Base-by-base conservation (phyloP, 2,888 invertebrate species). In the Pocota personata region DNA sequence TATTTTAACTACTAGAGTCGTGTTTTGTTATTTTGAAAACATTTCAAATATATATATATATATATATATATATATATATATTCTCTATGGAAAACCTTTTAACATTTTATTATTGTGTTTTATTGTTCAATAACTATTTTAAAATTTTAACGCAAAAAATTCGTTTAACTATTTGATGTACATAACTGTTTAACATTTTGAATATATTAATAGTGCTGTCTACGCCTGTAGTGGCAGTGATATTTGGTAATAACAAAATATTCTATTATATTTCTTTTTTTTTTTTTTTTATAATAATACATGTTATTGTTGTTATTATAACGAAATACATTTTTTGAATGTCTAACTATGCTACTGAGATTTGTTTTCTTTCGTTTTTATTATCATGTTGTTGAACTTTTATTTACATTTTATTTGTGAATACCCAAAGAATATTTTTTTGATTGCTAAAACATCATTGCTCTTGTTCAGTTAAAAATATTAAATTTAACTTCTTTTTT, bases 201-300 rank as follows among this genome's bases (percentile, higher is more conserved):
- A 69, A 48, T 75, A 30, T 57, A 76, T 67, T 46, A 67, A 58
- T 75, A 79, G 84, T 84, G 84, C 84, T 79, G 66, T 52, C 79
- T 84, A 84, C 84, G 84, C 84, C 84, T 66, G 80, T 80, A 80
- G 69, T 84, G 84, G 84, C 84, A 84, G 84, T 84, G 84, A 76
- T 71, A 46, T 64, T 84, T 69, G 48, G 57, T 79, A 75, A 73
- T 69, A 79, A 79, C 50, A 64, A 71, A 79, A 58, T 79, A 58
- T 30, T 69, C 64, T 69, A 64, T 57, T 64, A n/a, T 60, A 43
- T 79, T 64, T 57, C 14, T 46, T 58, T 60, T 32, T 43, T 57
- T 60, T 66, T 52, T 67, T 40, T 62, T 24, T 79, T 35, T 2
- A 43, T 30, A 35, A 55, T 60, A 57, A 43, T 62, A 72, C 37